Conservation (phyloP, 2,888 invertebrate genomes). For the Hypercompe scribonia region DNA sequence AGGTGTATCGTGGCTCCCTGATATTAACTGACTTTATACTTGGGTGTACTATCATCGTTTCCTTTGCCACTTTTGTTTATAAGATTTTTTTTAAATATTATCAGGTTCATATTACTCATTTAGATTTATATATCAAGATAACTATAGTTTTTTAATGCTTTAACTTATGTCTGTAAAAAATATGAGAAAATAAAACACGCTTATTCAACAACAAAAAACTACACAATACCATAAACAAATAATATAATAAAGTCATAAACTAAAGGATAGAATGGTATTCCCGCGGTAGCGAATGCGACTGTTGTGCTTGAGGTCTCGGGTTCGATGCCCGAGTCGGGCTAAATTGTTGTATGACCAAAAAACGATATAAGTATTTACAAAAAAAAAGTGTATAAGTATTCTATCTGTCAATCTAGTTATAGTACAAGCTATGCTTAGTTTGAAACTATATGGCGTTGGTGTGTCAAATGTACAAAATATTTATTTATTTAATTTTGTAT, state of each 20-base stretch:
- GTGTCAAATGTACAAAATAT: too few species aligned
- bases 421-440: too few species aligned
- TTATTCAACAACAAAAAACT: neutral
- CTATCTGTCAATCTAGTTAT: too few species aligned
- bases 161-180: neutral
- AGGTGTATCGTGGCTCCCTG: neutral
- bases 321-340: too few species aligned
- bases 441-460: too few species aligned
- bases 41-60: neutral
- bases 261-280: neutral
- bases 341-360: too few species aligned
- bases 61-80: neutral
- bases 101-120: neutral
- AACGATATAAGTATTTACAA: too few species aligned
- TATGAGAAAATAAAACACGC: neutral
- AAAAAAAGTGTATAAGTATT: too few species aligned
- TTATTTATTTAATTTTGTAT: too few species aligned
- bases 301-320: too few species aligned
- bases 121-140: neutral
- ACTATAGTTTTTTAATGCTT: slow-evolving; percentile 1
- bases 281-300: too few species aligned
- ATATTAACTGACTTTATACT: neutral
- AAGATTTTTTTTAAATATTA: neutral
- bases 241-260: too few species aligned
- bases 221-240: neutral